These are phyloP conservation scores for Zaprionus camerounensis DNA, from an alignment of 1,140 invertebrate species.

Conservation along the genomic window DNA sequence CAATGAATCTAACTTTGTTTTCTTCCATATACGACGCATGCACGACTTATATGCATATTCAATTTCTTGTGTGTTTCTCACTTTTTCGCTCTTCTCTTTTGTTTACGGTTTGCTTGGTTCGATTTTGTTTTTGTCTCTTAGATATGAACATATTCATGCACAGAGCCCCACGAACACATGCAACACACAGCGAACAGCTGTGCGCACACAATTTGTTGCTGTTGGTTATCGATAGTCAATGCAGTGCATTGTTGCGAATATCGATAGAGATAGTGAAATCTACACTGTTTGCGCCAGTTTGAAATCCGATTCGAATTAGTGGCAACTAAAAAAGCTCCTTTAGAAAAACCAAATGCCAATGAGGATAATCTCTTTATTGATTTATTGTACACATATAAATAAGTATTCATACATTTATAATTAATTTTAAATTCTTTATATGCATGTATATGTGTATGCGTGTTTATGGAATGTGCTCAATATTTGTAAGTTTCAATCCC, in stretches of 20 bases:
- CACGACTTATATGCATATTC: conserved; percentile 15
- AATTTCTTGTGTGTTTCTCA: conserved; percentile 43
- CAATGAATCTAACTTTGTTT: conserved; percentile 13
- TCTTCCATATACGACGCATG: conserved; percentile 16
- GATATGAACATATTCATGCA: conserved; percentile 68
- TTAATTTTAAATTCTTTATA: conserved; percentile 26
- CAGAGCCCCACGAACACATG: conserved; percentile 45
- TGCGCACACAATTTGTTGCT: conserved; percentile 6
- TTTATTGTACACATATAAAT: conserved; percentile 48
- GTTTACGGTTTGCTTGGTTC: neutral
- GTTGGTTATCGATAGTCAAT: conserved; percentile 22
- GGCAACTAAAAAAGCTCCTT: neutral
- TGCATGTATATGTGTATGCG: conserved; percentile 8
- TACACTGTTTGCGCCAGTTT: conserved; percentile 5
- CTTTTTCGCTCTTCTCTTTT: neutral
- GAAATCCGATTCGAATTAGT: neutral
- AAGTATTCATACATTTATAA: conserved; percentile 25
- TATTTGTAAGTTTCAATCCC: conserved; percentile 19
- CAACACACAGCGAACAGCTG: conserved; percentile 60
- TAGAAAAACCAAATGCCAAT: neutral
- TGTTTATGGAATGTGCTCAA: conserved; percentile 29
- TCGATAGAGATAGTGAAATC: neutral
- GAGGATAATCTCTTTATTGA: conserved; percentile 43
- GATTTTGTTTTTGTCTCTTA: conserved; percentile 48
- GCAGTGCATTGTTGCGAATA: conserved; percentile 3